Evolutionary conservation across 2,113 vertebrate species (phyloP).

Genomic region (Zootoca vivipara): DNA sequence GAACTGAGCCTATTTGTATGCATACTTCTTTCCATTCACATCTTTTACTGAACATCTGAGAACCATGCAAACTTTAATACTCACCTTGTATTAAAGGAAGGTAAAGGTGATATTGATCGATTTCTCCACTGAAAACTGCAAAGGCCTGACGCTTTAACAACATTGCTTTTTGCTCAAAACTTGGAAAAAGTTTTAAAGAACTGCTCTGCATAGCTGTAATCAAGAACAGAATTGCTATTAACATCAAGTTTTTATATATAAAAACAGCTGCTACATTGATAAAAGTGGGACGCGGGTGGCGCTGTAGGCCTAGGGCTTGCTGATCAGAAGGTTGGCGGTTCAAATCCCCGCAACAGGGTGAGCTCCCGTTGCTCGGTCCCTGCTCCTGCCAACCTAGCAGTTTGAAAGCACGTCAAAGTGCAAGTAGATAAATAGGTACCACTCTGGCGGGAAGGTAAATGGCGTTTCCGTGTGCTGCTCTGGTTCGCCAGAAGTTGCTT

Average conservation of each 20-base stretch:
- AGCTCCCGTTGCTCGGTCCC: too few species aligned
- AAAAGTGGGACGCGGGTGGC: too few species aligned
- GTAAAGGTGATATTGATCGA: slow-evolving; percentile 95
- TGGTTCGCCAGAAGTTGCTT: too few species aligned
- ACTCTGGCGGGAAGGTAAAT: too few species aligned
- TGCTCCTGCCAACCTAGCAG: too few species aligned
- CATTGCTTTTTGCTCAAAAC: slow-evolving; percentile 93
- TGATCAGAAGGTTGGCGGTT: too few species aligned
- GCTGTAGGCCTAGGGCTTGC: too few species aligned
- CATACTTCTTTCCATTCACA: not conserved
- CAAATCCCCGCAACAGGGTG: too few species aligned
- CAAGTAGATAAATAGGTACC: too few species aligned
- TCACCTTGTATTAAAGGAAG: slow-evolving; percentile 96
- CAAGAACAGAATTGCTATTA: not conserved
- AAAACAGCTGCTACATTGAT: not conserved
- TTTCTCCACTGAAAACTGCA: slow-evolving; percentile 93
- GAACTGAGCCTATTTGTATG: not conserved
- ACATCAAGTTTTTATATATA: not conserved
- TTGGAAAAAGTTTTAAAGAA: slow-evolving; percentile 90
- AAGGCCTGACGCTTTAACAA: slow-evolving; percentile 94
- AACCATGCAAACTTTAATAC: not conserved
- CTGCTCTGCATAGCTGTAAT: slow-evolving; percentile 91
- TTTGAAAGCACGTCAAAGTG: too few species aligned
- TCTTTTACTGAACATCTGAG: not conserved
- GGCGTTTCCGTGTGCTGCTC: too few species aligned